Evolutionary conservation across 2,888 invertebrate species (phyloP), one percentile per base, ranked within the genome.

Genomic region (Smittia sp.): DNA sequence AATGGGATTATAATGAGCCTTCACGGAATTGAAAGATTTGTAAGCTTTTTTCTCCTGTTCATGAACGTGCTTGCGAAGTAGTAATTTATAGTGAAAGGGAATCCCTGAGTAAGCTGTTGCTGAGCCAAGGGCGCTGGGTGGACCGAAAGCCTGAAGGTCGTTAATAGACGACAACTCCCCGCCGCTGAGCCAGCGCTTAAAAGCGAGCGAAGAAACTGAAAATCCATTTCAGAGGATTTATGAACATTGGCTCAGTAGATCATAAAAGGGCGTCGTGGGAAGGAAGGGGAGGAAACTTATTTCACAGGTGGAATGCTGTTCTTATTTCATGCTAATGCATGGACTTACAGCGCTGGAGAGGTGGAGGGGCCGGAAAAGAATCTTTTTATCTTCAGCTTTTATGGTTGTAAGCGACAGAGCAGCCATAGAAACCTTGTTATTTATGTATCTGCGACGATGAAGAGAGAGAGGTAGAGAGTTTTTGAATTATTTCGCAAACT

Each of bases 281-380:
- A 27, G 15, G n/a, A 27, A 65, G 32, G 13, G 38, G 41, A 67
- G 24, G 38, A 22, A 22, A 41, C 22, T 67, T 27, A 24, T 15
- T 46, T 41, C 46, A 38, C 46, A 41, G 22, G 24, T 41, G 39
- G 9, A 24, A 20, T 58, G 9, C 15, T 67, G 6, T 38, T 65
- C 38, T 38, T 65, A 65, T 32, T 65, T 67, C 41, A 67, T 67
- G 67, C 67, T 67, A 67, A 67, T 67, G 41, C 25, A 67, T 22
- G 46, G 46, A n/a, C 46, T 46, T 46, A 11, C 38, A n/a, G n/a
- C n/a, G n/a, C n/a, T n/a, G n/a, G n/a, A 32, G 32, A 3, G 9
- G 32, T 9, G 32, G 32, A 32, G 32, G 32, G 32, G 32, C 32
- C 32, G 32, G 32, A 32, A 32, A 32, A 11, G 52, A 46, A 46